Conservation (phyloP, 2,888 invertebrate species). For the Eueremaeus valkanovi region DNA sequence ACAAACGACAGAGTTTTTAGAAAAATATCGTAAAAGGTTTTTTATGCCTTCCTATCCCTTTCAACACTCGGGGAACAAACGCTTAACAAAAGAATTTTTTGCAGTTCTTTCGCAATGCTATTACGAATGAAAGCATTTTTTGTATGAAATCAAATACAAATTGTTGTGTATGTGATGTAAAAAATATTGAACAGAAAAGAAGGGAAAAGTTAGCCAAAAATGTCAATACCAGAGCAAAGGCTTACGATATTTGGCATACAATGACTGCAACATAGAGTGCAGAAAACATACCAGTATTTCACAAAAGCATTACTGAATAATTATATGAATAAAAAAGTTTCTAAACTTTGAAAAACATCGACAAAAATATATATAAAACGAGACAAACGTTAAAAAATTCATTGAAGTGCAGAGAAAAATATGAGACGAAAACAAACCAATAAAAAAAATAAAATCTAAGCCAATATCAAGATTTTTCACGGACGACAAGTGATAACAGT, state of each 20-base stretch:
- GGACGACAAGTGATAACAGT: not conserved
- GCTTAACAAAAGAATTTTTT: slow-evolving; percentile 5
- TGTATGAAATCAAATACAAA: slow-evolving; percentile 22
- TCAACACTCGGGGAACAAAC: slow-evolving; percentile 16
- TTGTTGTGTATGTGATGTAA: not conserved
- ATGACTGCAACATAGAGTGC: too few species aligned
- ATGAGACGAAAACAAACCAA: not conserved
- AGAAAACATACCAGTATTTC: slow-evolving; percentile 8
- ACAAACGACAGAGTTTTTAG: not conserved
- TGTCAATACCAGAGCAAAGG: not conserved
- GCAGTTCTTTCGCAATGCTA: slow-evolving; percentile 9
- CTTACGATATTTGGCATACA: not conserved
- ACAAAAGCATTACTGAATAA: slow-evolving; percentile 18
- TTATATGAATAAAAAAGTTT: not conserved
- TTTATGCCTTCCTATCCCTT: slow-evolving; percentile 24
- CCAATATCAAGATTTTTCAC: not conserved
- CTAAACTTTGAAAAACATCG: not conserved
- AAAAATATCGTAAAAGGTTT: not conserved
- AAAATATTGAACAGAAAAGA: not conserved
- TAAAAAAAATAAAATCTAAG: not conserved
- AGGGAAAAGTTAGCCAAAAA: not conserved
- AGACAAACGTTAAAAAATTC: not conserved
- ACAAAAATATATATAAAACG: not conserved
- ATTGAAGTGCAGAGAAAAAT: not conserved
- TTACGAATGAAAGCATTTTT: slow-evolving; percentile 6